Evolutionary conservation across 2,888 invertebrate species (phyloP).

Genomic region (Cyrtodaria siliqua): DNA sequence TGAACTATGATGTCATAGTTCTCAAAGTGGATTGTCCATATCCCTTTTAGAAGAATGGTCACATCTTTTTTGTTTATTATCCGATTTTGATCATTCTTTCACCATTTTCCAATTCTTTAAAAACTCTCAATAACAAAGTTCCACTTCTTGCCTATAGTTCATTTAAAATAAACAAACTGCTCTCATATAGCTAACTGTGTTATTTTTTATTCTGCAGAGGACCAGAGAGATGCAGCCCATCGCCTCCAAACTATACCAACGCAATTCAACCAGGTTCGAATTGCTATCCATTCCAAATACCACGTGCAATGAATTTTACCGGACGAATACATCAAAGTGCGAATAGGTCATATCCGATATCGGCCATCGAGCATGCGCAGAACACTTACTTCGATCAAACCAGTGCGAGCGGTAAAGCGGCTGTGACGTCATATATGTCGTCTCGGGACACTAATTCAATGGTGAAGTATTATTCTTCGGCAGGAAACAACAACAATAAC

Average conservation of each 20-base stretch:
- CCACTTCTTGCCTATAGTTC: no score
- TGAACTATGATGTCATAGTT: no score
- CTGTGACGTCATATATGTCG: neutral
- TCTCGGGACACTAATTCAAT: neutral
- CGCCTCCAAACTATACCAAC: neutral
- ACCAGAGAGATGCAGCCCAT: constrained; percentile 16
- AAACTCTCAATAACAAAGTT: no score
- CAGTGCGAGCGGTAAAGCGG: no score
- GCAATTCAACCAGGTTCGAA: neutral
- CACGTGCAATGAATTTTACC: neutral
- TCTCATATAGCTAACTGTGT: no score
- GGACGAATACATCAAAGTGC: neutral
- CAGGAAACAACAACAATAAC: neutral
- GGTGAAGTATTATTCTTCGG: neutral
- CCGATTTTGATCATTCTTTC: no score
- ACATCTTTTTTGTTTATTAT: no score
- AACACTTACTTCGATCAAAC: neutral
- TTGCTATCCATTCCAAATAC: neutral
- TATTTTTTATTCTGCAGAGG: constrained; percentile 1
- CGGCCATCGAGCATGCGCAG: neutral
- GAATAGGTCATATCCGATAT: neutral
- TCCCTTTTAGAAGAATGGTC: no score
- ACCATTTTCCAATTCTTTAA: no score
- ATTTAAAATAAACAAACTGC: no score
- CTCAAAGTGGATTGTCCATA: no score